Percentiles rank a stretch among this genome's conserved stretches.
Evolutionary conservation across 2,888 invertebrate genomes (phyloP).

Genomic region (Eilema depressum): DNA sequence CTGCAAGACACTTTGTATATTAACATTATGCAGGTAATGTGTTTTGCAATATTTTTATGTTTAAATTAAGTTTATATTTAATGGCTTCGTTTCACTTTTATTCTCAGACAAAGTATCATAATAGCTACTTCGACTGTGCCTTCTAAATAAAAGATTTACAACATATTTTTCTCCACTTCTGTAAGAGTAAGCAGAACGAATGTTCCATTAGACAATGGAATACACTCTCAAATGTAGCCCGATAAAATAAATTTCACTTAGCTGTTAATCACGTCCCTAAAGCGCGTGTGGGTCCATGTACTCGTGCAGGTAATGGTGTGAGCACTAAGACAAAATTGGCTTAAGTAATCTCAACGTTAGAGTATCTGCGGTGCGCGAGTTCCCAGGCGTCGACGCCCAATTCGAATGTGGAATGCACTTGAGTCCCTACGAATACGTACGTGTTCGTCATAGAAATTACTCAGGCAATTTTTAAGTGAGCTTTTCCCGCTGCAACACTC

Average conservation of each 20-base stretch:
- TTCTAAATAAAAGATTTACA: constrained; percentile 39
- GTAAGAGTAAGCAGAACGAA: constrained; percentile 62
- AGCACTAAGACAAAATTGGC: constrained; percentile 79
- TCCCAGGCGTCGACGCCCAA: constrained; percentile 62
- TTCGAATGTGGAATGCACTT: constrained; percentile 75
- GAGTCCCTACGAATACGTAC: constrained; percentile 61
- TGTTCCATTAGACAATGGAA: constrained; percentile 70
- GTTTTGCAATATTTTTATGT: background rate
- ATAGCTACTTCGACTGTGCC: background rate
- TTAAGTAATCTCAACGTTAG: constrained; percentile 73
- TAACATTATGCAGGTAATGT: background rate
- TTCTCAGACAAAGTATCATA: background rate
- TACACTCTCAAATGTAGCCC: constrained; percentile 58
- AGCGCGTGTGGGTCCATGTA: constrained; percentile 69
- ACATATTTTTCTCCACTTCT: constrained; percentile 51
- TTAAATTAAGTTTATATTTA: background rate
- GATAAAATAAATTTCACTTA: constrained; percentile 81
- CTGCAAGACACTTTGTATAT: background rate
- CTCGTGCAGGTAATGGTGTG: constrained; percentile 72
- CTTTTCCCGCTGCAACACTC: constrained; percentile 81
- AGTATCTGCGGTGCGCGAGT: constrained; percentile 55
- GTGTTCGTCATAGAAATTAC: constrained; percentile 85
- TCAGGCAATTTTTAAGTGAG: constrained; percentile 83
- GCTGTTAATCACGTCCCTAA: constrained; percentile 76
- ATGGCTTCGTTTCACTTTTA: background rate